Conservation (phyloP, 1,140 invertebrate species). For the Planococcus citri region DNA sequence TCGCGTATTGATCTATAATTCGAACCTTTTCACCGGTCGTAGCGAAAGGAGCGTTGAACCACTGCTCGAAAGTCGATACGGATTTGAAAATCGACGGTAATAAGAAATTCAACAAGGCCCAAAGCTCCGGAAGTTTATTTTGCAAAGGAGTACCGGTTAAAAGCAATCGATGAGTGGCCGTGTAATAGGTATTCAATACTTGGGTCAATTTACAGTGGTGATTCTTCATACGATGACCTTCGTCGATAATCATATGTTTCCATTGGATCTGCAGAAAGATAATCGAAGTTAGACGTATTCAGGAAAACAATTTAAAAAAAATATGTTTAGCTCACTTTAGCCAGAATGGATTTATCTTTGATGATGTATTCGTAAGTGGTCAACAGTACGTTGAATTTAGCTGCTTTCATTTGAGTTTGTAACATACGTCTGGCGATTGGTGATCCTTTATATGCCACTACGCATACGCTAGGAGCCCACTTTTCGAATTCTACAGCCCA, state of each 20-base stretch:
- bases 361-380: constrained; percentile 99
- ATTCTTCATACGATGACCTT: constrained; percentile 98
- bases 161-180: constrained; percentile 84
- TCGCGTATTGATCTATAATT: background rate
- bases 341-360: constrained; percentile 88
- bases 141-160: constrained; percentile 92
- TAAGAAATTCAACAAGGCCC: constrained; percentile 92
- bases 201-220: constrained; percentile 97
- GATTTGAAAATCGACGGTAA: constrained; percentile 95
- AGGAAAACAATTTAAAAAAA: too few relatives aligned
- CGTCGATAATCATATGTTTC: constrained; percentile 99
- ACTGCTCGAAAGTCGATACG: constrained; percentile 94
- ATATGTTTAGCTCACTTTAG: constrained; percentile 77
- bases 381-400: constrained; percentile 93
- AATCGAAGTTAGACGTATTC: too few relatives aligned
- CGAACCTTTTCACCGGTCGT: constrained; percentile 81
- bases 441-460: constrained; percentile 90
- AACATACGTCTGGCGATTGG: constrained; percentile 71
- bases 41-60: constrained; percentile 98
- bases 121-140: constrained; percentile 91
- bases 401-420: constrained; percentile 75
- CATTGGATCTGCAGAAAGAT: constrained; percentile 54
- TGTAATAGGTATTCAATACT: constrained; percentile 87
- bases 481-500: constrained; percentile 98
- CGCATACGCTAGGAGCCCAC: constrained; percentile 90